Evolutionary conservation across 2,888 invertebrate species (phyloP), one percentile per base, ranked within the genome.

Genomic region (Oxyteleia sp.): DNA sequence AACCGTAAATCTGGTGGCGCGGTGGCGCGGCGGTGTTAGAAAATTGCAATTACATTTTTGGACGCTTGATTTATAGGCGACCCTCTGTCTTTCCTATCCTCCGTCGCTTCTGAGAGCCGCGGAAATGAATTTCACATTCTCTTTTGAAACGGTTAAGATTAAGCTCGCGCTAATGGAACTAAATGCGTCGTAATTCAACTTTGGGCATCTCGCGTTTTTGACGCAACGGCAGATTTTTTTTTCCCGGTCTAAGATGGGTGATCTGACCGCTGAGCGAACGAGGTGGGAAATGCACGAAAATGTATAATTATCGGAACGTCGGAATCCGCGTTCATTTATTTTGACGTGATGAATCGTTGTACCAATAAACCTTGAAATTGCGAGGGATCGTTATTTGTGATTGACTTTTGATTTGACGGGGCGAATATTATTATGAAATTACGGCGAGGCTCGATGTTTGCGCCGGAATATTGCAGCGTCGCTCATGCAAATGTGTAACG

Each of bases 11-110:
- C 71, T 75, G 53, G 35, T 43, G 26, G 45, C 61, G 29, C 35
- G 41, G 57, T 53, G 51, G 41, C 41, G 45, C 29, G 23, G 26
- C 23, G 64, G 61, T 64, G 69, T 71, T 59, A 55, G 63, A 69
- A 82, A 82, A 82, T 82, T 76, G 82, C 76, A 76, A 82, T 82
- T 69, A 76, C 66, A 82, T 82, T 75, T 82, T 76, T 71, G 41
- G 53, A 76, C 61, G 43, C 45, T 26, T 82, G 71, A 82, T 76
- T 75, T 82, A 82, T 82, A 38, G 74, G 29, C 49, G 45, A 32
- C 59, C 63, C 51, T 35, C 61, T 55, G 47, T 64, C 53, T 75
- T 75, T 75, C 38, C 43, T 55, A 47, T 29, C 16, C 45, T 13
- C 55, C 20, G 11, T 13, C 55, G 7, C 47, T 35, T 75, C 38